Evolutionary conservation across 2,888 invertebrate species (phyloP).

Genomic region (Dasysyrphus albostriatus): DNA sequence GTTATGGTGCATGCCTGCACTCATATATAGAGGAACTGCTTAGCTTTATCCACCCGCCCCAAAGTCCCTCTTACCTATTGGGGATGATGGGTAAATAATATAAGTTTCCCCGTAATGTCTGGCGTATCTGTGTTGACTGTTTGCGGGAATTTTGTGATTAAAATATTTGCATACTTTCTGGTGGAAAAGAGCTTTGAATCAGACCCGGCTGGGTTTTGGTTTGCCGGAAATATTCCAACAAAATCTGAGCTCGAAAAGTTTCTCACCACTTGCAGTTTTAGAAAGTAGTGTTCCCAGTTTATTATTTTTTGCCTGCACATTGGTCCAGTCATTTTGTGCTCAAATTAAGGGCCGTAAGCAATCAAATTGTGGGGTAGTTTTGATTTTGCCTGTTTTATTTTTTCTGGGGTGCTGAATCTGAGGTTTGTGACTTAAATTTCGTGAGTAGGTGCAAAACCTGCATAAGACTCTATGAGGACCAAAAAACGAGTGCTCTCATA

Average conservation of each 20-base stretch:
- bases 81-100: conserved; percentile 58
- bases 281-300: conserved; percentile 2
- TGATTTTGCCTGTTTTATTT: too few relatives aligned
- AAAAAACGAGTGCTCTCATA: too few relatives aligned
- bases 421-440: too few relatives aligned
- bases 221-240: conserved; percentile 46
- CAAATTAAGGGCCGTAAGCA: too few relatives aligned
- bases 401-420: too few relatives aligned
- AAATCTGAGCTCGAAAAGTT: conserved; percentile 60
- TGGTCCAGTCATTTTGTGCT: too few relatives aligned
- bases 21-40: conserved; percentile 25
- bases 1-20: conserved; percentile 20
- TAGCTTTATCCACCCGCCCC: conserved; percentile 49
- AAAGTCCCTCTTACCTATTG: conserved; percentile 43
- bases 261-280: conserved; percentile 33
- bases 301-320: too few relatives aligned
- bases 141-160: conserved; percentile 74
- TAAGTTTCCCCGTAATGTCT: conserved; percentile 49
- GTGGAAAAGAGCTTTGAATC: conserved; percentile 67
- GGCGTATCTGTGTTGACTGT: conserved; percentile 74
- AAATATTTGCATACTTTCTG: conserved; percentile 74
- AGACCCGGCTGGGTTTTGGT: conserved; percentile 24
- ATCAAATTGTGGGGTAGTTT: too few relatives aligned
- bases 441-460: too few relatives aligned
- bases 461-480: too few relatives aligned